These are phyloP conservation scores for Papilio helenus DNA, from an alignment of 1,140 invertebrate species.

Conservation along the genomic window DNA sequence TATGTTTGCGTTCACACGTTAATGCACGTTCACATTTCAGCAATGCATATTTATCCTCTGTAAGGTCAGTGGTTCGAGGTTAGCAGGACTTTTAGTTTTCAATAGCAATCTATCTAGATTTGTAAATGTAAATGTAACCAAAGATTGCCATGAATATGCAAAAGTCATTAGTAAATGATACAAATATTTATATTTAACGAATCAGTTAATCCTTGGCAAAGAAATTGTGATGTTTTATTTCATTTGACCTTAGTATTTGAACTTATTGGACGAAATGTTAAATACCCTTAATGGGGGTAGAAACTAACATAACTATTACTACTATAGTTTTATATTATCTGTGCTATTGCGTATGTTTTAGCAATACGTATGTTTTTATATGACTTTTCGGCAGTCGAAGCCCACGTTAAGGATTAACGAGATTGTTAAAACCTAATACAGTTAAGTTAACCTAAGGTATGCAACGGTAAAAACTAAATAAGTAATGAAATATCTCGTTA, in stretches of 20 bases:
- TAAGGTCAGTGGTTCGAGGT: constrained; percentile 34
- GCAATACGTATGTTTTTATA: not conserved
- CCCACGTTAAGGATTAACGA: not conserved
- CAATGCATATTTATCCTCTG: constrained; percentile 36
- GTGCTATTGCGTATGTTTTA: too few species aligned
- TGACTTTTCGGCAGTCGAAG: not conserved
- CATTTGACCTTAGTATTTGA: not conserved
- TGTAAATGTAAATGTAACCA: constrained; percentile 3
- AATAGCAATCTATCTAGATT: constrained; percentile 3
- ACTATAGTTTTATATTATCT: too few species aligned
- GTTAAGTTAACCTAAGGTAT: not conserved
- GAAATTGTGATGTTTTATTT: not conserved
- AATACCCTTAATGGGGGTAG: not conserved
- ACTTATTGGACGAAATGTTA: not conserved
- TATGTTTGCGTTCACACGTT: constrained; percentile 18
- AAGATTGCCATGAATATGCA: not conserved
- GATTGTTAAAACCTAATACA: not conserved
- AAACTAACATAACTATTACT: not conserved
- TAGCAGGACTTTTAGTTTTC: constrained; percentile 25
- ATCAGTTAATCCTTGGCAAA: not conserved
- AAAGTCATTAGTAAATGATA: not conserved
- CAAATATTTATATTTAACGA: not conserved
- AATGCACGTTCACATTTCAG: constrained; percentile 35
- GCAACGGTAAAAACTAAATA: constrained; percentile 2
- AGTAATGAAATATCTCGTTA: not conserved